Base-by-base conservation (phyloP, 2,888 invertebrate genomes). In the Drosophila anomelani region DNA sequence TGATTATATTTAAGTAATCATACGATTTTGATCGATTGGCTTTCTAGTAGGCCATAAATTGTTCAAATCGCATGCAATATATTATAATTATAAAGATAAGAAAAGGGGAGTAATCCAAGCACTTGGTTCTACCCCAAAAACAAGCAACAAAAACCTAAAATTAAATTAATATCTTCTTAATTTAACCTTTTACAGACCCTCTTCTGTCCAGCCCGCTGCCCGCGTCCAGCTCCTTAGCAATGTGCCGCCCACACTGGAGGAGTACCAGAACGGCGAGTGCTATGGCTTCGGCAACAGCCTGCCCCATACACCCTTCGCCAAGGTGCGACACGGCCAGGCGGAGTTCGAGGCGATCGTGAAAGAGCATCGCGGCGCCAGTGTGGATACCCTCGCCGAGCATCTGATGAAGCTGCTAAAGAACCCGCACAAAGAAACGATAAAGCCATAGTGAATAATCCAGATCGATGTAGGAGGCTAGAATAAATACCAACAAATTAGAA, bases 381-480 rank as follows among this genome's bases (percentile, higher is more conserved):
- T 77, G 57, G 56, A 63, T 17, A 51, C 29, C 3, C 38, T 85
- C 0, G 41, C 54, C 91, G 91, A 94, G 4, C 80, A 93, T 47
- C 92, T 96, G 5, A 91, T 95, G 46, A 76, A 91, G 13, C 90
- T 97, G 43, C 93, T 97, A 23, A 95, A 95, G 93, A 83, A 93
- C 93, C 79, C 93, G 94, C 69, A 79, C 5, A 96, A 96, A 69
- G 86, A 97, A 94, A 95, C 97, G 97, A 83, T 96, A 95, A 75
- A 97, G 93, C 97, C 97, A 97, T 79, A 96, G 91, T 64, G 96
- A 96, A 92, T 96, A 96, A 90, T 97, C 96, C 80, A 96, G 94
- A 92, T 97, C 97, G 89, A 96, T 95, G 91, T 96, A 96, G 80
- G 95, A 94, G 91, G 95, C 96, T 96, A 57, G 59, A 87, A 79